Evolutionary conservation across 35 echinoderm and acorn worm genomes (phyloP).

Genomic region (Strongylocentrotus purpuratus): DNA sequence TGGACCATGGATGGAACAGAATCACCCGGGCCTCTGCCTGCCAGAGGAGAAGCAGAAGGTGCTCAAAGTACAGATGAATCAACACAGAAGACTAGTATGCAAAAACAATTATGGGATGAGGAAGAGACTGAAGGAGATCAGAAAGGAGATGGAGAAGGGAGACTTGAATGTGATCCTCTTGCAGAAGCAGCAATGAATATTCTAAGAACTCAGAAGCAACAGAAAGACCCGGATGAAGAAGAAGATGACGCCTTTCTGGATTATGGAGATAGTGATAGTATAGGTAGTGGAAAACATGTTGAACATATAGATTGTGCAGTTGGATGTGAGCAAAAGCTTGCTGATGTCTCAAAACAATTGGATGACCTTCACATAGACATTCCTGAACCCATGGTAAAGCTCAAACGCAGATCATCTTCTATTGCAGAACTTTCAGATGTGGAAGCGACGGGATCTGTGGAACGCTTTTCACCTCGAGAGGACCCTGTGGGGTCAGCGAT

Average conservation of each 20-base stretch:
- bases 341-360: conserved; percentile 25
- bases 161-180: conserved; percentile 4
- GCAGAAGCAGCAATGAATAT: conserved; percentile 49
- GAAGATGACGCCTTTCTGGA: conserved; percentile 23
- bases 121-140: neutral
- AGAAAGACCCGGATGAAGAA: neutral
- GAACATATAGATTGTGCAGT: conserved; percentile 29
- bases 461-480: conserved; percentile 65
- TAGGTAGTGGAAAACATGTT: conserved; percentile 19
- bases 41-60: conserved; percentile 41
- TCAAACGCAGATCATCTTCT: conserved; percentile 30
- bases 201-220: conserved; percentile 20
- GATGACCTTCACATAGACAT: conserved; percentile 44
- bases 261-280: conserved; percentile 26
- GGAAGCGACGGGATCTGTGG: conserved; percentile 35
- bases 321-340: neutral
- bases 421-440: conserved; percentile 36
- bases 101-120: neutral
- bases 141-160: too few relatives aligned
- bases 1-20: neutral
- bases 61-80: conserved; percentile 19
- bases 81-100: neutral
- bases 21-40: neutral
- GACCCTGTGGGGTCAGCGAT: conserved; percentile 58
- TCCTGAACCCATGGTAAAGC: conserved; percentile 42